These are phyloP conservation scores for Trissolcus basalis DNA, from an alignment of 1,140 invertebrate genomes.

Conservation along the genomic window DNA sequence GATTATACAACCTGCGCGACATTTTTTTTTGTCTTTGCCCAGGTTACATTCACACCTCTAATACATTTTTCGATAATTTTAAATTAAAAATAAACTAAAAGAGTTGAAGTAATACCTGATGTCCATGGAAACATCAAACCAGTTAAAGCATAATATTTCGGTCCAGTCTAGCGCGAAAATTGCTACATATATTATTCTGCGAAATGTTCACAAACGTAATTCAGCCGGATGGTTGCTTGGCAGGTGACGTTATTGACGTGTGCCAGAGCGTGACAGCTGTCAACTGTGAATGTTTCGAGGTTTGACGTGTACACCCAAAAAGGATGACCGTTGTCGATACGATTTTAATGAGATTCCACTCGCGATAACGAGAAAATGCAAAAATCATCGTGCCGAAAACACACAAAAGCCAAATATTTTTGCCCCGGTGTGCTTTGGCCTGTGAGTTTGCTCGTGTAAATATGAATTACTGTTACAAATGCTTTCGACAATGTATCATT, in stretches of 20 bases:
- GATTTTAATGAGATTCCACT: slow-evolving; percentile 65
- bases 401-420: slow-evolving; percentile 25
- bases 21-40: slow-evolving; percentile 26
- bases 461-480: slow-evolving; percentile 49
- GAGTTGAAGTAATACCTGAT: too few species aligned
- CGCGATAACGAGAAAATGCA: slow-evolving; percentile 60
- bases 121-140: neutral
- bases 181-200: slow-evolving; percentile 66
- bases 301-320: slow-evolving; percentile 61
- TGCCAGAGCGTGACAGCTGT: slow-evolving; percentile 69
- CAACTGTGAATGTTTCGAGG: slow-evolving; percentile 71
- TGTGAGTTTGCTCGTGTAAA: slow-evolving; percentile 15
- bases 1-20: slow-evolving; percentile 4
- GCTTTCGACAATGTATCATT: slow-evolving; percentile 50
- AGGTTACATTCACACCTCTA: too few species aligned
- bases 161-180: slow-evolving; percentile 45
- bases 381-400: slow-evolving; percentile 54
- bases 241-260: slow-evolving; percentile 69
- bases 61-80: too few species aligned
- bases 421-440: neutral
- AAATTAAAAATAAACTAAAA: neutral
- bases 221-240: slow-evolving; percentile 67
- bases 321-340: slow-evolving; percentile 54
- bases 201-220: slow-evolving; percentile 66
- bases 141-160: slow-evolving; percentile 14